These are phyloP conservation scores for Cyanistes caeruleus DNA, from an alignment of 2,113 vertebrate genomes.

Conservation along the genomic window DNA sequence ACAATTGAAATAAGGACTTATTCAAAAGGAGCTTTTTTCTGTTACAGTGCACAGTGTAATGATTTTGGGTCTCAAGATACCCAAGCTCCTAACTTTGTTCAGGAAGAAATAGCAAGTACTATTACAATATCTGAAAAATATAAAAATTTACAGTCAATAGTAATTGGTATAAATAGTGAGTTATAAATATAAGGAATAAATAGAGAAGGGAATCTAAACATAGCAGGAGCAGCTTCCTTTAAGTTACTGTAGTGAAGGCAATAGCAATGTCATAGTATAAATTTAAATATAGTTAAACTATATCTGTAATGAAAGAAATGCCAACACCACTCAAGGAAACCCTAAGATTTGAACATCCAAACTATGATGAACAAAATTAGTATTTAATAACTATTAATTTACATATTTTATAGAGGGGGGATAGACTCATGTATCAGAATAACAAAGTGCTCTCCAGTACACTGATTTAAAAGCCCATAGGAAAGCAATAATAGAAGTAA, in stretches of 20 bases:
- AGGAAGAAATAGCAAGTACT: neutral
- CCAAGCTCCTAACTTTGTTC: neutral
- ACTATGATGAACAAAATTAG: neutral
- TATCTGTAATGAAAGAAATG: neutral
- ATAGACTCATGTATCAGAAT: neutral
- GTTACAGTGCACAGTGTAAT: neutral
- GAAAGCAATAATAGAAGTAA: neutral
- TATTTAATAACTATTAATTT: neutral
- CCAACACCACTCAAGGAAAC: neutral
- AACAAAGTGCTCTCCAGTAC: neutral
- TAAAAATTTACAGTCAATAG: neutral
- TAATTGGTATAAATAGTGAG: neutral
- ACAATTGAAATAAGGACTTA: neutral
- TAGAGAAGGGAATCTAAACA: neutral
- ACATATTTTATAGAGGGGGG: fast-evolving
- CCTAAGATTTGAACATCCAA: neutral
- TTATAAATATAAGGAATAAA: neutral
- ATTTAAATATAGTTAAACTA: neutral
- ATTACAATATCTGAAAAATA: neutral
- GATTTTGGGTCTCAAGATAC: neutral
- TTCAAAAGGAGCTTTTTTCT: neutral
- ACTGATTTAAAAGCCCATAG: neutral
- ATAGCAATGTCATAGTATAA: neutral
- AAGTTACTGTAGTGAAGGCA: neutral
- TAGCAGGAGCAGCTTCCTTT: neutral